These are phyloP conservation scores for Sebastes paucispinis DNA, from an alignment of 2,797 vertebrate species.

Conservation along the genomic window DNA sequence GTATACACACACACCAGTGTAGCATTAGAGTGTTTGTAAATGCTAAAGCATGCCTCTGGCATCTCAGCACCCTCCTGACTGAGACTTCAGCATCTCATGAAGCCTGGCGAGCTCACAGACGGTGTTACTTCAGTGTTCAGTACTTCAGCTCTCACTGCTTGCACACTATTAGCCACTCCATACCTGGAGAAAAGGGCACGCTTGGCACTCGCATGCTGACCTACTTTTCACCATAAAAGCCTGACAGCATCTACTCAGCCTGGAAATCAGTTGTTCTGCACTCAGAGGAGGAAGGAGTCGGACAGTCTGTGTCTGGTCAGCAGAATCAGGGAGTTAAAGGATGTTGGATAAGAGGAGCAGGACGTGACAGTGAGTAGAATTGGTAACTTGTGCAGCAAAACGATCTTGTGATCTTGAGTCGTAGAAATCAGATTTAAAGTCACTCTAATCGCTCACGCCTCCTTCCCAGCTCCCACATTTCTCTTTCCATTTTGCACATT, in stretches of 20 bases:
- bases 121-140: background rate
- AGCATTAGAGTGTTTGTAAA: slow-evolving; percentile 2
- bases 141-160: slow-evolving; percentile 30
- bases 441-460: slow-evolving; percentile 8
- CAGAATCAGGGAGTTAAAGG: slow-evolving; percentile 16
- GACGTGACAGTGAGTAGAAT: background rate
- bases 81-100: background rate
- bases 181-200: slow-evolving; percentile 39
- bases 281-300: slow-evolving; percentile 7
- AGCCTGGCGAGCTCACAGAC: slow-evolving; percentile 12
- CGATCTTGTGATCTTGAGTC: slow-evolving; percentile 23
- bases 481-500: slow-evolving; percentile 23
- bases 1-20: background rate
- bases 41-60: slow-evolving; percentile 18
- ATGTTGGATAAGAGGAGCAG: background rate
- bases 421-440: slow-evolving; percentile 24
- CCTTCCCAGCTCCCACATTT: background rate
- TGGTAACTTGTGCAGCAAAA: background rate
- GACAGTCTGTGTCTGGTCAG: slow-evolving; percentile 25
- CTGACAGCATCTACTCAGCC: slow-evolving; percentile 35
- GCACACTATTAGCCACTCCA: slow-evolving; percentile 27
- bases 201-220: slow-evolving; percentile 43
- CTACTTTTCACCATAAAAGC: slow-evolving; percentile 54
- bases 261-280: slow-evolving; percentile 41
- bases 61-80: background rate